These are phyloP conservation scores for Falco cherrug DNA, from an alignment of 2,797 vertebrate species.

Conservation along the genomic window DNA sequence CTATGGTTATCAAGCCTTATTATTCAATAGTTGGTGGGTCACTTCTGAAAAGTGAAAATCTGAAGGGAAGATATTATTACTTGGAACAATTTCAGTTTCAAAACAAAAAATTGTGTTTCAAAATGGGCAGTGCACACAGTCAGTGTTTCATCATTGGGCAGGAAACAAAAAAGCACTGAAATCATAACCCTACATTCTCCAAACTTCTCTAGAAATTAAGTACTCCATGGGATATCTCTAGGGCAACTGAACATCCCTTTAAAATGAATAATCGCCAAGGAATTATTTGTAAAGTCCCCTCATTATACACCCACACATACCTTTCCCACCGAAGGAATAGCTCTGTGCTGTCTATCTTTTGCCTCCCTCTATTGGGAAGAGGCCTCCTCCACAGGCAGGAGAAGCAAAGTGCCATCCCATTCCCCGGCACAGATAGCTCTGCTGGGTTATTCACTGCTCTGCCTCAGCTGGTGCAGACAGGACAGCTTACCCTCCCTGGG, in stretches of 20 bases:
- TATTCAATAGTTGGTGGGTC: constrained; percentile 32
- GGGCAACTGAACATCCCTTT: background rate
- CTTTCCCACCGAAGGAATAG: background rate
- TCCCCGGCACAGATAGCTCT: too few relatives aligned
- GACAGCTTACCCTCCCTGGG: background rate
- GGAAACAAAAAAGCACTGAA: background rate
- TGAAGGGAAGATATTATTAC: constrained; percentile 27
- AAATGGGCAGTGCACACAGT: background rate
- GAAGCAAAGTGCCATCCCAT: background rate
- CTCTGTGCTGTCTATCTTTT: background rate
- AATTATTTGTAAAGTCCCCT: constrained; percentile 39
- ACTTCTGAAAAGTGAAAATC: constrained; percentile 10
- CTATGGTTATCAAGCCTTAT: constrained; percentile 19
- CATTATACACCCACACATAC: constrained; percentile 26
- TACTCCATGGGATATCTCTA: background rate
- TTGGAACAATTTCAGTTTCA: constrained; percentile 14
- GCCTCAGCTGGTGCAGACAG: background rate
- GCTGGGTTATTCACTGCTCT: background rate
- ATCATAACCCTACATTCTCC: background rate
- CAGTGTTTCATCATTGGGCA: background rate
- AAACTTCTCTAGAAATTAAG: background rate
- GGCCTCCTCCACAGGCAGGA: background rate
- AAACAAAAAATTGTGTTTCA: constrained; percentile 20
- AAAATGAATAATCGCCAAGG: constrained; percentile 25
- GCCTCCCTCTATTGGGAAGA: constrained; percentile 45